Evolutionary conservation across 1,140 invertebrate species (phyloP).

Genomic region (Lucilia sericata): DNA sequence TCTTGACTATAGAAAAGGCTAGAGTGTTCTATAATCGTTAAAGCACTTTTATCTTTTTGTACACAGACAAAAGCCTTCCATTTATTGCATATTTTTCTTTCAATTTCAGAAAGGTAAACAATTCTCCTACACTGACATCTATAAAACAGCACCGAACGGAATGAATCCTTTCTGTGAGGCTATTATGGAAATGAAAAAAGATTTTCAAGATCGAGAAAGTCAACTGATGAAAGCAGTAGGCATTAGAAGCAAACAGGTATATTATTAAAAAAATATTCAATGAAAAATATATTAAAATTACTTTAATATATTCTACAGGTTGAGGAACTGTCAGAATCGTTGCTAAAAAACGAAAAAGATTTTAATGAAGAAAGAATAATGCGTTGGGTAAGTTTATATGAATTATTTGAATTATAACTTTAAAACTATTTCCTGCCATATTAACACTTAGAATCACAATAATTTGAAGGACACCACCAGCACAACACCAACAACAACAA

Average conservation of each 20-base stretch:
- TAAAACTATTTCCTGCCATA: not conserved
- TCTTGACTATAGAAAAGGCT: no score
- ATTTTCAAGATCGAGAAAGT: conserved; percentile 28
- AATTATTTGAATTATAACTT: not conserved
- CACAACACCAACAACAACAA: not conserved
- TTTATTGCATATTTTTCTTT: no score
- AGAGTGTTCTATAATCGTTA: no score
- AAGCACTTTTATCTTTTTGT: no score
- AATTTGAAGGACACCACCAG: not conserved
- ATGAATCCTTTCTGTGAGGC: conserved; percentile 56
- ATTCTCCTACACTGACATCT: conserved; percentile 54
- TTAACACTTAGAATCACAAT: not conserved
- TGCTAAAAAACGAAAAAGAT: not conserved
- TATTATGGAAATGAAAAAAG: conserved; percentile 45
- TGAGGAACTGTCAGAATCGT: not conserved
- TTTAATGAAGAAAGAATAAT: not conserved
- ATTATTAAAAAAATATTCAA: not conserved
- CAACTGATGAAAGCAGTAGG: conserved; percentile 17
- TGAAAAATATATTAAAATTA: not conserved
- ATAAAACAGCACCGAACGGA: conserved; percentile 10
- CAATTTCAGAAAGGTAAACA: conserved; percentile 31
- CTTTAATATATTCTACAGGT: not conserved
- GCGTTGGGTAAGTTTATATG: not conserved
- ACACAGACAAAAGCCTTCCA: no score
- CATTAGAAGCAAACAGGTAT: conserved; percentile 35